These are phyloP conservation scores for Ptilorrhoa leucosticta DNA, from an alignment of 2,113 vertebrate genomes.

Conservation along the genomic window DNA sequence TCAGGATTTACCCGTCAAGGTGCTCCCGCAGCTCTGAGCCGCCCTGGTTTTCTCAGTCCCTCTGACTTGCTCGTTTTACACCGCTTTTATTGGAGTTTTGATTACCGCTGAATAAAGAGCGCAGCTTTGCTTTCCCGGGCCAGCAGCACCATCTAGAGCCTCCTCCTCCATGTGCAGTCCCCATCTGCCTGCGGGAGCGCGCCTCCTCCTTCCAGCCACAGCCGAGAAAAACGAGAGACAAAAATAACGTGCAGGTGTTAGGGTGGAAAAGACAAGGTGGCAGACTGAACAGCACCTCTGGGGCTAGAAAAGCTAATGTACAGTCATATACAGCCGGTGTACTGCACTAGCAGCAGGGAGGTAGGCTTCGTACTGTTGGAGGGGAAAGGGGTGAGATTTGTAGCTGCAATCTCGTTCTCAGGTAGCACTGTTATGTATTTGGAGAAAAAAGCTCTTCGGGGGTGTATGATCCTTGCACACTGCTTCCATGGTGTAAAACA, in stretches of 20 bases:
- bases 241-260: not conserved
- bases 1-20: not conserved
- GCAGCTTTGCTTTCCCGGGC: not conserved
- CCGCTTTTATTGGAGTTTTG: not conserved
- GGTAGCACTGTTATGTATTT: not conserved
- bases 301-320: not conserved
- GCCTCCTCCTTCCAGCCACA: not conserved
- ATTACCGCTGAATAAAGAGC: accelerated
- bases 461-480: not conserved
- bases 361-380: not conserved
- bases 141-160: conserved; percentile 54
- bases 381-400: not conserved
- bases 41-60: not conserved
- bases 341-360: not conserved
- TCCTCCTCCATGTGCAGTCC: accelerated
- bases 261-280: not conserved
- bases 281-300: not conserved
- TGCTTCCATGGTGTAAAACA: not conserved
- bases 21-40: not conserved
- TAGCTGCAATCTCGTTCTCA: not conserved
- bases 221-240: not conserved
- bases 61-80: not conserved
- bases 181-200: accelerated
- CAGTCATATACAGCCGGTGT: not conserved
- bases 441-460: not conserved